Base-by-base conservation (phyloP, 1,140 invertebrate species). In the Drosophila takahashii region DNA sequence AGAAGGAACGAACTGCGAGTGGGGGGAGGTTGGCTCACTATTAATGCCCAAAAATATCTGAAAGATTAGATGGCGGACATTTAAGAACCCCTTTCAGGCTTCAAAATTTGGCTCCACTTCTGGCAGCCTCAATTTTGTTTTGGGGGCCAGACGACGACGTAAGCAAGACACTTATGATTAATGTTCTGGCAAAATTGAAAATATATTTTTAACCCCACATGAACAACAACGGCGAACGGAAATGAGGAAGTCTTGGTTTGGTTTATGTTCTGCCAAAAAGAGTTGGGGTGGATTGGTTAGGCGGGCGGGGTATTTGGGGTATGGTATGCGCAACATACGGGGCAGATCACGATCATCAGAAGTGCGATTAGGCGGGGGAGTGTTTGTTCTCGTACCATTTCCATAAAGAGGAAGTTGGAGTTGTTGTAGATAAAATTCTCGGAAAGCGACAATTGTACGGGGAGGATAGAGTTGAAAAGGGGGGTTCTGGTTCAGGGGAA, bases 141-240 rank as follows among this genome's bases (percentile, higher is more conserved):
- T 36, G 27, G 78, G 77, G 53, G 57, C 52, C 50, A 56, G 50
- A 57, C 56, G 42, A 26, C 61, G 72, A 61, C 27, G 22, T 2
- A 56, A 54, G 66, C 66, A 67, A 58, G 59, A 74, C 75, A 62
- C 75, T 87, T 89, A 87, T 87, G 83, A 87, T 87, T 87, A 87
- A 87, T 87, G 81, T 74, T 69, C 79, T 86, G 83, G 83, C 83
- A 87, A 86, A 86, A 86, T 87, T 87, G 76, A 87, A 80, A 85
- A 81, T 67, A 79, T 83, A 79, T 87, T 72, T 87, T 72, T 87
- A 60, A 76, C 73, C 74, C 54, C 74, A 65, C 59, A 69, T 34
- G 18, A 50, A 6, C 26, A 44, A 41, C 50, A 58, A 29, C 51
- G 45, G 48, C 41, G 52, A 87, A 66, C 79, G 83, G 84, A 87